These are phyloP conservation scores for Phainopepla nitens DNA, from an alignment of 2,113 vertebrate species.

Conservation along the genomic window DNA sequence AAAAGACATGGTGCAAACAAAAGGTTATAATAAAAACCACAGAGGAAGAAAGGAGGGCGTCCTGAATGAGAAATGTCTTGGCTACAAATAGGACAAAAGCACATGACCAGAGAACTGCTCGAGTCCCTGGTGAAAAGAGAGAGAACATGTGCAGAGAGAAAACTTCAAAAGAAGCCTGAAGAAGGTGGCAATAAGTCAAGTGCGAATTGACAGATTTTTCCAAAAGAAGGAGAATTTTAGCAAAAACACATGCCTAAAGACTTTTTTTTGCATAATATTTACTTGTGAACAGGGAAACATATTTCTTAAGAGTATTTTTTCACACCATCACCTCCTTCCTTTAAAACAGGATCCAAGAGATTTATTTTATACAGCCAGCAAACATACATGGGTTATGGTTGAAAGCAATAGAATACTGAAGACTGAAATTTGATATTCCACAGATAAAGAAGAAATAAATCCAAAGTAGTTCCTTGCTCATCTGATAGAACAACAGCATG, in stretches of 20 bases:
- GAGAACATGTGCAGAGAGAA: not conserved
- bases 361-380: not conserved
- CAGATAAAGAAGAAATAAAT: not conserved
- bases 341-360: not conserved
- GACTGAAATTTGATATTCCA: not conserved
- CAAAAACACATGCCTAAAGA: not conserved
- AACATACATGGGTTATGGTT: not conserved
- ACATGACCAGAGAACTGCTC: not conserved
- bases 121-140: not conserved
- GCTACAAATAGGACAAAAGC: not conserved
- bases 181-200: not conserved
- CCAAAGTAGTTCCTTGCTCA: not conserved
- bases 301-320: not conserved
- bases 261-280: not conserved
- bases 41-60: not conserved
- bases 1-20: not conserved
- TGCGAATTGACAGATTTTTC: not conserved
- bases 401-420: not conserved
- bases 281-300: not conserved
- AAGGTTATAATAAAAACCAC: not conserved
- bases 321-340: not conserved
- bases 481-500: not conserved
- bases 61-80: not conserved
- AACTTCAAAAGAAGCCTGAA: not conserved
- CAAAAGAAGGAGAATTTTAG: not conserved